Conservation (phyloP, 2,888 invertebrate genomes). For the Drosophila mimetica region DNA sequence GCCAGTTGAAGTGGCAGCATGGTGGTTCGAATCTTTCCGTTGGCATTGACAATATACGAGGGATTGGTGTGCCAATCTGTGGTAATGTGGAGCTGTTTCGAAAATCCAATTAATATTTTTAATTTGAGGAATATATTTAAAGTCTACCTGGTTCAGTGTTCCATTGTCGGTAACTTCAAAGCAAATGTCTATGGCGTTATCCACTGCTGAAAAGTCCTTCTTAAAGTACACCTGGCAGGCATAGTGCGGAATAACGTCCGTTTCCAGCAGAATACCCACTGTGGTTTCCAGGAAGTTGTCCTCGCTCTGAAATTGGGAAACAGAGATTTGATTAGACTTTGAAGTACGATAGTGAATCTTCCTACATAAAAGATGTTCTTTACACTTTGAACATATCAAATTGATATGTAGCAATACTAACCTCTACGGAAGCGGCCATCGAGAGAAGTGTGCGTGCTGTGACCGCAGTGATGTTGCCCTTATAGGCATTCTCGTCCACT, state of each 20-base stretch:
- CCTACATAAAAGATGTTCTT: no score
- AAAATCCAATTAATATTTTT: background rate
- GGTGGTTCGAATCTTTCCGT: conserved; percentile 81
- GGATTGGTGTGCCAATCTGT: conserved; percentile 85
- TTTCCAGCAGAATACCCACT: conserved; percentile 87
- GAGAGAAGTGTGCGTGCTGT: conserved; percentile 85
- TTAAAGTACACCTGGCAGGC: conserved; percentile 88
- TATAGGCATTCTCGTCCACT: conserved; percentile 85
- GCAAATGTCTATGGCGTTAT: conserved; percentile 88
- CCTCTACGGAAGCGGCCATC: conserved; percentile 86
- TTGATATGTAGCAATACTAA: no score
- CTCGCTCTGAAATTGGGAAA: conserved; percentile 85
- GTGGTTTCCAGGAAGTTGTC: conserved; percentile 88
- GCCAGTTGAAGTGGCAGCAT: conserved; percentile 80
- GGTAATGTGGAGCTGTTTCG: conserved; percentile 72
- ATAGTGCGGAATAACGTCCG: conserved; percentile 88
- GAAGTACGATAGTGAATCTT: no score
- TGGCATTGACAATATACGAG: conserved; percentile 84
- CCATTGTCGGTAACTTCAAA: conserved; percentile 87
- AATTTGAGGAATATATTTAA: fast-evolving
- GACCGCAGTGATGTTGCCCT: conserved; percentile 85
- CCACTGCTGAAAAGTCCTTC: conserved; percentile 88
- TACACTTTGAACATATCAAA: no score
- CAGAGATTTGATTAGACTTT: no score
- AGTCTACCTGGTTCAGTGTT: conserved; percentile 85